Base-by-base conservation (phyloP, 2,888 invertebrate species). In the Adelognathus sp. region DNA sequence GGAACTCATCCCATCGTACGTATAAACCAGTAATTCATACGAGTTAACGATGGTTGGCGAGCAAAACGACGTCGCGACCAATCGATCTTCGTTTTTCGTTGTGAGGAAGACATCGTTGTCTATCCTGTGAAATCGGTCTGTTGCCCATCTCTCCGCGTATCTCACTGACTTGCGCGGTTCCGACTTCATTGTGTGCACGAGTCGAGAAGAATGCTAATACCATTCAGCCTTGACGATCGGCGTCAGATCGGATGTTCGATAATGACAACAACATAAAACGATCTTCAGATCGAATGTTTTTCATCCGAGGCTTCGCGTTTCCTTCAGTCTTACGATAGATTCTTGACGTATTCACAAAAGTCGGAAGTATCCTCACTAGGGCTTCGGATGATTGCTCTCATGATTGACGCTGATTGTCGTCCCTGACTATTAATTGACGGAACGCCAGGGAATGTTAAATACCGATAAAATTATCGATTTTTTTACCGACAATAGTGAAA, bases 211-310 rank as follows among this genome's bases (percentile, higher is more conserved):
- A 82, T 81, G 63, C 79, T 79, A 79, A 80, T 81, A 44, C 56
- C 56, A 14, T 52, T 78, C 58, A 73, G 61, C 85, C 87, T 87
- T 87, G 84, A 64, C 39, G 78, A 83, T 82, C 61, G 44, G 46
- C 52, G 58, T 1, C 58, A 56, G 58, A 81, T 81, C 61, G 56
- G 44, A 81, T 74, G 61, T 50, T 67, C 71, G 61, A 76, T 82
- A 81, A 76, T 66, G 33, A 80, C 76, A 31, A 44, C 21, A 54
- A 33, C 58, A 60, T n/a, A 50, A 46, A 50, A 21, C 46, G 24
- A 27, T 16, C 14, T 27, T 46, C 14, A 31, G 14, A 11, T 3
- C 44, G 31, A 56, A 31, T 24, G 21, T n/a, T 58, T 24, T 16
- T 46, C 21, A 9, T 36, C n/a, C 0, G 11, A 36, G 36, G n/a